Evolutionary conservation across 1,140 invertebrate species (phyloP).

Genomic region (Meteorus sp.): DNA sequence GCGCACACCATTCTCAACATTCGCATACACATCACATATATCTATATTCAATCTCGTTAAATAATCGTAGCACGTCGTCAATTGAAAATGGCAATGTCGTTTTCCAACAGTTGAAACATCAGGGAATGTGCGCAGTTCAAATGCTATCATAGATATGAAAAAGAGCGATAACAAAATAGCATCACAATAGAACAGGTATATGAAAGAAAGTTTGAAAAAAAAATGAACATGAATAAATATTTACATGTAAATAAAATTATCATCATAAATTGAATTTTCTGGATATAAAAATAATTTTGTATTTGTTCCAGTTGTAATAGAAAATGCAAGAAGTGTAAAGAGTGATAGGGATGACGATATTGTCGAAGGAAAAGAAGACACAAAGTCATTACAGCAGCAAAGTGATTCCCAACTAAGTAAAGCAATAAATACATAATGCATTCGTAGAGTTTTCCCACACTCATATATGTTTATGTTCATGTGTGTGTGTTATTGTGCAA

Average conservation of each 20-base stretch:
- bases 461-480: constrained; percentile 21
- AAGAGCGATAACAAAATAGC: constrained; percentile 35
- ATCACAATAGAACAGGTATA: constrained; percentile 34
- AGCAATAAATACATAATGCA: constrained; percentile 58
- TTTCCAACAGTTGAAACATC: too few species aligned
- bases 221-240: too few species aligned
- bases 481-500: not conserved
- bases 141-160: too few species aligned
- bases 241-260: too few species aligned
- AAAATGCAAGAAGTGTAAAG: not conserved
- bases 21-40: too few species aligned
- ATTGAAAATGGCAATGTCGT: not conserved
- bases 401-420: constrained; percentile 57
- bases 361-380: constrained; percentile 12
- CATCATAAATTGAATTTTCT: too few species aligned
- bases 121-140: too few species aligned
- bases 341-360: not conserved
- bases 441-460: constrained; percentile 53
- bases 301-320: too few species aligned
- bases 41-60: too few species aligned
- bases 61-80: not conserved
- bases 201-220: too few species aligned
- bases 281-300: too few species aligned
- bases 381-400: constrained; percentile 52
- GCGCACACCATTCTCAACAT: too few species aligned